Evolutionary conservation across 2,113 vertebrate species (phyloP), one percentile per base, ranked within the genome.

Genomic region (Labeo catla): DNA sequence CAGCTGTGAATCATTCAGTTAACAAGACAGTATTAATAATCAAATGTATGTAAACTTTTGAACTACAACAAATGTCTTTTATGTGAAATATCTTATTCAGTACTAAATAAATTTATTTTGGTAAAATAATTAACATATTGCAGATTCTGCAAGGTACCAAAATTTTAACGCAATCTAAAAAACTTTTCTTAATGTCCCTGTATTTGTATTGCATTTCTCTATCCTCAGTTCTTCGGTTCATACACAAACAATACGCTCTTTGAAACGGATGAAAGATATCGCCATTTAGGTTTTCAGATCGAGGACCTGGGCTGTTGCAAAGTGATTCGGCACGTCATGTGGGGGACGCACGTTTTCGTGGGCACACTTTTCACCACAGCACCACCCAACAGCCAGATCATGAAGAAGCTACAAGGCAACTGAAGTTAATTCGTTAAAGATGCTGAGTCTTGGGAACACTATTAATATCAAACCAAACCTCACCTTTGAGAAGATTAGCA

Each of bases 271-370:
- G 98, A 98, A 73, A 87, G 97, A 1, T 99, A 97, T 87, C 92
- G 93, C 8, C 95, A 97, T 49, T 93, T 99, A 90, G 98, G 98
- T 3, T 99, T 99, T 52, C 92, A 92, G 7, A 91, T 99, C 1
- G 98, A 99, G 74, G 98, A 99, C 87, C 95, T 99, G 39, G 98
- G 98, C 63, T 99, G 98, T 95, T 99, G 97, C 93, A 97, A 96
- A 92, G 98, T 99, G 4, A 98, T 99, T 90, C 94, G 95, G 8
- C 98, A 99, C 73, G 68, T 89, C 57, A 73, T 98, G 9, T 99
- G 98, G 98, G 98, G 97, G 0, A 96, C 96, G 3, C 97, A 95
- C 0, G 96, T 95, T 19, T 86, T 99, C 2, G 97, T 99, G 59
- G 98, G 98, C 16, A 97, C 95, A 2, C 95, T 99, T n/a, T 98